phyloP scores from a whole-genome alignment of 92 coral and sea anemone genomes.

The Bergia sp. region DNA sequence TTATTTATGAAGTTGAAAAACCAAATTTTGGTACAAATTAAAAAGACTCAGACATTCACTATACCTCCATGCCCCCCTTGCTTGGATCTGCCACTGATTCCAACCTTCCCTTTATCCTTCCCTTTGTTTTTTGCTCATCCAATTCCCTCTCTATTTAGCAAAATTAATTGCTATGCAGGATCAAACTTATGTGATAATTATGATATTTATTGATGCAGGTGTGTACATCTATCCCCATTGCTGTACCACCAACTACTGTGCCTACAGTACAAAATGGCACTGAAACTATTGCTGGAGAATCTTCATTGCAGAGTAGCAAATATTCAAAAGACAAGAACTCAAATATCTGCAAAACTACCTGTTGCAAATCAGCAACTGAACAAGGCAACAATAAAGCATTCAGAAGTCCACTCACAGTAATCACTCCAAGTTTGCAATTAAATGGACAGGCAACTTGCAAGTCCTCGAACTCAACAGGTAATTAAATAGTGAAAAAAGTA shows the following conservation, averaged over 20 bases:
- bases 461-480: neutral
- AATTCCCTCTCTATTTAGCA: neutral
- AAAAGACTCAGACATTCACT: no score
- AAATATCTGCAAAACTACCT: neutral
- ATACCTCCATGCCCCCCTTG: no score
- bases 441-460: neutral
- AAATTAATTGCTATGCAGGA: neutral
- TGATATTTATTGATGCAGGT: neutral
- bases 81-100: no score
- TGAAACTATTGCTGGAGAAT: neutral
- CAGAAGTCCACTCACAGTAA: constrained; percentile 23
- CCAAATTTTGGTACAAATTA: no score
- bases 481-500: neutral
- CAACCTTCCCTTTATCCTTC: no score
- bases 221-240: neutral
- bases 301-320: neutral
- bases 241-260: neutral
- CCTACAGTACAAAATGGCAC: no score
- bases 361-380: neutral
- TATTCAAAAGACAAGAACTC: neutral
- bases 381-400: neutral
- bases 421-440: neutral
- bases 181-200: neutral
- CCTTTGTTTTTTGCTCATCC: neutral
- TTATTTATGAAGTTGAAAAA: no score